Base-by-base conservation (phyloP, 1,140 invertebrate species). In the Zaprionus gabonicus region DNA sequence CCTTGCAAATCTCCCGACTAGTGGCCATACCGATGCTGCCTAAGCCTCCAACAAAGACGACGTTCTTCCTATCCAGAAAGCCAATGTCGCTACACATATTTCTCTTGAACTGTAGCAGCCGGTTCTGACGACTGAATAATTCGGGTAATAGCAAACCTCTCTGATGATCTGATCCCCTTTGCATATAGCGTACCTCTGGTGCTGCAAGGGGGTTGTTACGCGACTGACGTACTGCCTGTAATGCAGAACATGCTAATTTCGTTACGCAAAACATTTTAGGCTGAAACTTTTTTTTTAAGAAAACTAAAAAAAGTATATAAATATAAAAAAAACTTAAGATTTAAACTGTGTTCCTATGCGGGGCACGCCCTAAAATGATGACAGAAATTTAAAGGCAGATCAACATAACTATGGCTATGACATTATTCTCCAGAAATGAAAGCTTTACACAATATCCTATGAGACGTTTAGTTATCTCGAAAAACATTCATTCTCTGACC, bases 11-110 rank as follows among this genome's bases (percentile, higher is more conserved):
- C 62, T 91, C 80, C 46, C 65, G 69, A 57, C 80, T 81, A 58
- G 87, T 86, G 65, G 81, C 91, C 51, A 90, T 64, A 27, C 91
- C 91, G 71, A 92, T 92, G 36, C 78, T 81, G 25, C 91, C 91
- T 51, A 92, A 71, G 38, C 78, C 91, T 36, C 80, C 91, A n/a
- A 92, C 87, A 38, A 92, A 92, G 57, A 92, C 72, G 0, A 92
- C 76, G 62, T 91, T 91, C 71, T 90, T 92, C 62, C 81, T 85
- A 7, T n/a, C n/a, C n/a, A 56, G 78, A 78, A 59, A 92, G 63
- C 23, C 49, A 17, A 0, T 9, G 0, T 3, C 6, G n/a, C 41
- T 10, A 46, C 41, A 46, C 41, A 46, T 17, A 46, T 46, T 46
- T 17, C 41, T 46, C n/a, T 46, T n/a, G 3, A 38, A 13, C 13